Conservation (phyloP, 2,113 vertebrate genomes). For the Corythaixoides concolor region DNA sequence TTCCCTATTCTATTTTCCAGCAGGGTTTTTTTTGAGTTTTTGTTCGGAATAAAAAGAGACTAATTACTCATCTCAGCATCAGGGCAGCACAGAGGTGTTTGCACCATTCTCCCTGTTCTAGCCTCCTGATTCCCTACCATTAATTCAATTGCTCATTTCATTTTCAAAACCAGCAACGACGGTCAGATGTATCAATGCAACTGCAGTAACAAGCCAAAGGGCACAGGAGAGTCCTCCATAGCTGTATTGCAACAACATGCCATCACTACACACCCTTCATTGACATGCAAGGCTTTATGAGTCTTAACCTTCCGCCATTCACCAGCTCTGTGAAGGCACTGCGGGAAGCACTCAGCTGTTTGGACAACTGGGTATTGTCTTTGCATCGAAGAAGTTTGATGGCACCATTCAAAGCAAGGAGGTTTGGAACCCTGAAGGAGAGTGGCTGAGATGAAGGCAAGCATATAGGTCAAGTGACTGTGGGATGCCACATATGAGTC, state of each 20-base stretch:
- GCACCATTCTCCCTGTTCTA: background rate
- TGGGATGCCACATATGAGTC: background rate
- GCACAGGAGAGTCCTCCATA: background rate
- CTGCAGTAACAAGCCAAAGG: background rate
- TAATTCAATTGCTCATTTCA: background rate
- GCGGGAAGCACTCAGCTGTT: background rate
- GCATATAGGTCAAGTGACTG: background rate
- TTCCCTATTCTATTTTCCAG: background rate
- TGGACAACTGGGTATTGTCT: background rate
- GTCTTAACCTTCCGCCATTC: background rate
- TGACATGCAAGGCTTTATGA: background rate
- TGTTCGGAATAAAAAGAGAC: background rate
- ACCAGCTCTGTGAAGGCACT: background rate
- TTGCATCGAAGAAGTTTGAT: background rate
- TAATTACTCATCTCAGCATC: background rate
- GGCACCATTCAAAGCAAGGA: background rate
- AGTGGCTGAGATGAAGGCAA: background rate
- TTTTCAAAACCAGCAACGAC: background rate
- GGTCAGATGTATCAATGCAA: background rate
- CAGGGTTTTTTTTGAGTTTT: background rate
- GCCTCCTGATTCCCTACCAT: background rate
- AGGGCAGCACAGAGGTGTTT: background rate
- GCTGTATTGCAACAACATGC: background rate
- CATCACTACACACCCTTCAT: background rate
- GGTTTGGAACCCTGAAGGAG: background rate